Base-by-base conservation (phyloP, 2,113 vertebrate genomes). In the Labeo catla region DNA sequence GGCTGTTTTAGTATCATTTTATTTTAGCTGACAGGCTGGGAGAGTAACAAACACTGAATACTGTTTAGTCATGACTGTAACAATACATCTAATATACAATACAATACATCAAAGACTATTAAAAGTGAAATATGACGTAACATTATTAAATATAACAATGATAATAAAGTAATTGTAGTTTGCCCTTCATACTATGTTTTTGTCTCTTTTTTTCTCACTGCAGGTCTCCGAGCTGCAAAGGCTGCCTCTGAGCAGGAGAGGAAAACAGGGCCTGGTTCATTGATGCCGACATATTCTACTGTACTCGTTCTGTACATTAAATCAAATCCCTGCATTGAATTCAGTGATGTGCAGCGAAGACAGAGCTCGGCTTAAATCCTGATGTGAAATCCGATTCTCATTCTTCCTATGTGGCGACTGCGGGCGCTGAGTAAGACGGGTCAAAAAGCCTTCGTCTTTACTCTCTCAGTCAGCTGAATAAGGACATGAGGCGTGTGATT, bases 281-380 rank as follows among this genome's bases (percentile, higher is more conserved):
- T 47, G 57, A 28, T 66, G 87, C 91, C 88, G 86, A 89, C 28
- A 91, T 84, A 90, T 90, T 81, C 54, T 45, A 28, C 86, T 61
- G 65, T 85, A 88, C 80, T 89, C 73, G 43, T 80, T 82, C 65
- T 87, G 77, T 87, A 77, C 78, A 88, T 90, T 86, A 86, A 80
- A 86, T 61, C 28, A 68, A 82, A 47, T 76, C 74, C 78, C 59
- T 47, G 21, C 68, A 21, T 39, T 45, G 36, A 72, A 16, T 45
- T 45, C 68, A 45, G 39, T 36, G 65, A 36, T 28, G 10, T 65
- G 61, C 11, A 65, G 23, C 4, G 23, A 65, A 28, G 61, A 11
- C 2, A 16, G 52, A 57, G 15, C 52, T 57, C 4, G 15, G 59
- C 34, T 21, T 65, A 65, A 34, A 34, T 50, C 28, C 47, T 68